A percentile compares a stretch with the other conserved stretches of the same genome.
Evolutionary conservation across 2,113 vertebrate genomes (phyloP).

Genomic region (Marmota monax): DNA sequence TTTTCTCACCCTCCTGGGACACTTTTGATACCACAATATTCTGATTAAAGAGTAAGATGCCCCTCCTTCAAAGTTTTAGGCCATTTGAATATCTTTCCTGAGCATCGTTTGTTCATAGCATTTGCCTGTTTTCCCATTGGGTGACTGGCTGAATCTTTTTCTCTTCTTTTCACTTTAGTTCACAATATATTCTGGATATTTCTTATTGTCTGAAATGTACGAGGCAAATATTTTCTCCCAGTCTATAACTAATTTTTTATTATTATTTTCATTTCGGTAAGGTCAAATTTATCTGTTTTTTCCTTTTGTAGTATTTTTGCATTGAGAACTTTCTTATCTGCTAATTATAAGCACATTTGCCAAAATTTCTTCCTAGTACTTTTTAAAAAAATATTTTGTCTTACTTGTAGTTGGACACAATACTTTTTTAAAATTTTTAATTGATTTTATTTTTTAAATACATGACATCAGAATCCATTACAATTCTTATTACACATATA

Average conservation of each 20-base stretch:
- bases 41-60: background rate
- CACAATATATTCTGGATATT: constrained; percentile 8
- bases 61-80: background rate
- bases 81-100: background rate
- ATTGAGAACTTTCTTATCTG: constrained; percentile 34
- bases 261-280: background rate
- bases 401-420: too few relatives aligned
- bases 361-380: background rate
- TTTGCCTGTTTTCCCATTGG: background rate
- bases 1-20: background rate
- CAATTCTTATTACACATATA: too few relatives aligned
- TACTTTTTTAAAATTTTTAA: too few relatives aligned
- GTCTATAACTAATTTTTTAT: background rate
- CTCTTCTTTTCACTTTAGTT: background rate
- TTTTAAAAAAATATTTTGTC: background rate
- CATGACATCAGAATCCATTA: too few relatives aligned
- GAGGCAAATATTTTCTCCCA: background rate
- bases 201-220: background rate
- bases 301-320: background rate
- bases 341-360: constrained; percentile 26
- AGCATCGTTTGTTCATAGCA: background rate
- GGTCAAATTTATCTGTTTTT: background rate
- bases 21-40: background rate
- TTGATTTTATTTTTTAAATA: too few relatives aligned
- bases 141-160: background rate